These are phyloP conservation scores for Hexactinellida sp. DNA, from an alignment of 37 sponge, comb jelly and placozoan genomes.

Conservation along the genomic window DNA sequence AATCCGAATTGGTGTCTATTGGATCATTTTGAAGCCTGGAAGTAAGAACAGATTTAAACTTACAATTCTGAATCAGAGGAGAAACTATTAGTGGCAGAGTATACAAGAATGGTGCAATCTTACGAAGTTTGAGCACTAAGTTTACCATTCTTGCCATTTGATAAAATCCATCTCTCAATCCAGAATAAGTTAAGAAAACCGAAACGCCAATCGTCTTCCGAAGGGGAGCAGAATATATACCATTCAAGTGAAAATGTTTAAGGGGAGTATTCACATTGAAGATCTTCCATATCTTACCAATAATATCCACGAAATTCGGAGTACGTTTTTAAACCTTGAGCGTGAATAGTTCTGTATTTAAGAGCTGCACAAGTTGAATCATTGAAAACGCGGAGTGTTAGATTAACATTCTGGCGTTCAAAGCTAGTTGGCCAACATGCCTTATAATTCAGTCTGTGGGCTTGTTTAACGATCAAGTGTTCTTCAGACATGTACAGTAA, in stretches of 20 bases:
- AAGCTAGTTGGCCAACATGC: background rate
- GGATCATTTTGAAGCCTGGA: too few relatives aligned
- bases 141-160: too few relatives aligned
- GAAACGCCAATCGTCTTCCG: background rate
- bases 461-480: background rate
- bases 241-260: background rate
- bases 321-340: background rate
- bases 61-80: too few relatives aligned
- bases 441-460: background rate
- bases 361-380: background rate
- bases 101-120: too few relatives aligned
- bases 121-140: too few relatives aligned
- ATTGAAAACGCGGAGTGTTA: background rate
- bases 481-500: background rate
- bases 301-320: background rate
- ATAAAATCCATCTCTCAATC: background rate
- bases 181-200: background rate
- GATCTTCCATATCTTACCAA: background rate
- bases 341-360: background rate
- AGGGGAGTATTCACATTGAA: background rate
- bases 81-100: too few relatives aligned
- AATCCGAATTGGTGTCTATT: too few relatives aligned
- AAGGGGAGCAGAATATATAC: background rate
- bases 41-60: too few relatives aligned
- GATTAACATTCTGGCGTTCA: background rate